phyloP scores from a whole-genome alignment of 2,797 vertebrate genomes.

The Trachops cirrhosus region DNA sequence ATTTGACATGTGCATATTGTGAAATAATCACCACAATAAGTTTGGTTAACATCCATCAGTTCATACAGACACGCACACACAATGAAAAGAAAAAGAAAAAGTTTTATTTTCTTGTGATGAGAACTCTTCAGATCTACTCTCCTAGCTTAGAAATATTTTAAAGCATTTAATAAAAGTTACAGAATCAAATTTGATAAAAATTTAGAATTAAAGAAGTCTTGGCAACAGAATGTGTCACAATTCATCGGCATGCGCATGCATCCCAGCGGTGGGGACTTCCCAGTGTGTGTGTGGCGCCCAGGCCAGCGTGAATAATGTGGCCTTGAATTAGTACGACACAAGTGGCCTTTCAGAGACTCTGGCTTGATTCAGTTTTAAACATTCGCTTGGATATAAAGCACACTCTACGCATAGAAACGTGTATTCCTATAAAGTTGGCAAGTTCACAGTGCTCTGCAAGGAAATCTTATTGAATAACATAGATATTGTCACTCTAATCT shows the following conservation, averaged over 20 bases:
- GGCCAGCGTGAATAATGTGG: background rate
- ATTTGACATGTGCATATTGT: background rate
- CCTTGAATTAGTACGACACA: background rate
- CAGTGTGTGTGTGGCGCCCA: background rate
- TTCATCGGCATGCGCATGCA: background rate
- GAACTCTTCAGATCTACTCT: background rate
- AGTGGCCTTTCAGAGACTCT: background rate
- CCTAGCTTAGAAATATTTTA: background rate
- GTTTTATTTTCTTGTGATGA: background rate
- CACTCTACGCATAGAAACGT: background rate
- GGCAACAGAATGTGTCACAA: background rate
- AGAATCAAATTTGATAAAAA: background rate
- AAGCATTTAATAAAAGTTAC: background rate
- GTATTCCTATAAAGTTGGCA: background rate
- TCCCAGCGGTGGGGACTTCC: background rate
- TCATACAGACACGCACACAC: background rate
- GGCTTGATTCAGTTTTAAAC: background rate
- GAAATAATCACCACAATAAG: background rate
- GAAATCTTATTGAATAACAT: background rate
- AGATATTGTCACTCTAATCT: background rate
- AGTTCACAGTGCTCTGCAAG: background rate
- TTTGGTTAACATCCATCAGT: background rate
- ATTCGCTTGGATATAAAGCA: background rate
- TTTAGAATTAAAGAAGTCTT: background rate
- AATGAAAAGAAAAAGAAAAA: background rate